Evolutionary conservation across 2,888 invertebrate species (phyloP), one percentile per base, ranked within the genome.

Genomic region (Craniophora ligustri): DNA sequence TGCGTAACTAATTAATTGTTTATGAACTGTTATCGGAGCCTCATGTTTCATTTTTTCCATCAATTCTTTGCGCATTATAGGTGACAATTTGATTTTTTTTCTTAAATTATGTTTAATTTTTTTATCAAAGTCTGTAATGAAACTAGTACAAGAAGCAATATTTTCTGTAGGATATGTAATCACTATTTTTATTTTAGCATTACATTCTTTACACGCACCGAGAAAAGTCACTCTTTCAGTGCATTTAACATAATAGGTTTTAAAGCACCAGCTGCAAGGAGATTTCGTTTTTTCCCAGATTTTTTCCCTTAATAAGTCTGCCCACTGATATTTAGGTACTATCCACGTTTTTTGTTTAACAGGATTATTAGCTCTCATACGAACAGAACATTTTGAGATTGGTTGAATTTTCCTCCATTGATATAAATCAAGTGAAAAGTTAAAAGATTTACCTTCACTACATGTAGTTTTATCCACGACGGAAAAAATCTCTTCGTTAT

Each of bases 271-370:
- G 39, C 30, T 39, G 14, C 39, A 39, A 30, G 23, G 34, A 34
- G 47, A 47, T 47, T 39, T 47, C 0, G 30, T 47, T 19, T 19
- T 39, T 19, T 39, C 19, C 30, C 19, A 47, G 11, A 4, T 15
- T 15, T 31, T 21, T 18, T 18, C 18, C 18, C 47, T 28, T 35
- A 36, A 36, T 14, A 46, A 38, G 46, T 19, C 38, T 19, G 46
- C 46, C 38, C 46, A 49, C 48, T 44, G 34, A 19, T 44, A 35
- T 35, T 49, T 49, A 19, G 34, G 49, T 28, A 44, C 42, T 26
- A 49, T 44, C 26, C 26, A 49, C 44, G 41, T 49, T 49, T 41
- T 42, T 44, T 42, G 42, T 19, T 44, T 19, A 28, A 49, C 42
- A 14, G 23, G 10, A 42, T 47, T 40, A 40, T 47, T 47, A 21